Conservation (phyloP, 1,140 invertebrate genomes). For the Papilio polytes region DNA sequence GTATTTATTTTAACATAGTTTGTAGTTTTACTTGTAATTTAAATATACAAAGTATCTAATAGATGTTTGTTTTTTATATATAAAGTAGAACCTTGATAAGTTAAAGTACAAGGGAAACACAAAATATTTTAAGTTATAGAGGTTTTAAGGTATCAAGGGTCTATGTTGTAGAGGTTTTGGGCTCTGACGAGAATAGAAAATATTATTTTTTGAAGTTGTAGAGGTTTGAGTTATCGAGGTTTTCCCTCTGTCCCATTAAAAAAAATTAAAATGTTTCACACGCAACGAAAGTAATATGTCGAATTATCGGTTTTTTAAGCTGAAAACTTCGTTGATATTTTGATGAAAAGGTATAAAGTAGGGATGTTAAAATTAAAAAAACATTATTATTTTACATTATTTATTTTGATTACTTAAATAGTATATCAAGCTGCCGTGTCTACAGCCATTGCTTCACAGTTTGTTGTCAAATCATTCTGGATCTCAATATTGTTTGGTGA, state of each 20-base stretch:
- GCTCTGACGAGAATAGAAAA: too few species aligned
- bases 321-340: neutral
- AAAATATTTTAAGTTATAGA: too few species aligned
- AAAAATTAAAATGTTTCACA: neutral
- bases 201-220: too few species aligned
- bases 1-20: constrained; percentile 10
- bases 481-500: neutral
- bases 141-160: too few species aligned
- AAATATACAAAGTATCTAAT: constrained; percentile 6
- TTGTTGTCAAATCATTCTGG: constrained; percentile 4
- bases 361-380: neutral
- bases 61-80: neutral
- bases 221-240: too few species aligned
- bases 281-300: too few species aligned
- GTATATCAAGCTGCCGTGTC: neutral
- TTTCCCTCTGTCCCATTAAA: neutral
- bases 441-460: neutral
- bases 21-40: constrained; percentile 1
- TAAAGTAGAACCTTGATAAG: too few species aligned
- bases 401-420: neutral
- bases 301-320: neutral
- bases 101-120: too few species aligned
- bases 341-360: neutral
- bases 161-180: too few species aligned
- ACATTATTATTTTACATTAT: neutral